phyloP scores from a whole-genome alignment of 2,113 vertebrate genomes.

The Cettia cetti region DNA sequence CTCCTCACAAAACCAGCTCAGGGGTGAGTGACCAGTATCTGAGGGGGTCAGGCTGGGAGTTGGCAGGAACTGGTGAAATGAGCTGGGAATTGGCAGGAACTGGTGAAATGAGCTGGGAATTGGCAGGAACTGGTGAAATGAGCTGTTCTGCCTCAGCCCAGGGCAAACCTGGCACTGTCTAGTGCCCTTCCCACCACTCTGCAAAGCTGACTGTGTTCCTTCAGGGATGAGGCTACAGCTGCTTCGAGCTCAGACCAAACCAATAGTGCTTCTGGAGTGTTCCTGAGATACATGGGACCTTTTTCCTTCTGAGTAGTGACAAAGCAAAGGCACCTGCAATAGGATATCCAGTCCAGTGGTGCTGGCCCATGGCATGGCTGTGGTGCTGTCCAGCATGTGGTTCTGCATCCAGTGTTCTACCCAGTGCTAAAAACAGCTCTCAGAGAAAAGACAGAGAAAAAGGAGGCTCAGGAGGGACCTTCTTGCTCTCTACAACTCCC shows the following conservation, averaged over 20 bases:
- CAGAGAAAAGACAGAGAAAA: not conserved
- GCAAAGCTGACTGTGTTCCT: rapidly evolving
- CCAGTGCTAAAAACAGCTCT: not conserved
- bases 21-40: not conserved
- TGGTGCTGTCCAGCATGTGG: rapidly evolving
- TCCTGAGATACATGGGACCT: not conserved
- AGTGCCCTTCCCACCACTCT: not conserved
- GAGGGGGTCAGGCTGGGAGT: not conserved
- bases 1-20: not conserved
- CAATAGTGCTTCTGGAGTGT: rapidly evolving
- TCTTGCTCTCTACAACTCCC: not conserved
- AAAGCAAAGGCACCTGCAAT: not conserved
- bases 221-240: not conserved
- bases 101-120: too few species aligned
- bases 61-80: not conserved
- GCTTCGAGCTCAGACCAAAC: not conserved
- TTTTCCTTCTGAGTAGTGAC: not conserved
- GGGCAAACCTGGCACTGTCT: not conserved
- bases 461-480: not conserved
- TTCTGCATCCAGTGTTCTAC: not conserved
- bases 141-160: not conserved
- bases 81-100: too few species aligned
- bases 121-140: too few species aligned
- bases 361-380: rapidly evolving
- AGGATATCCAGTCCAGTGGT: not conserved